phyloP scores from a whole-genome alignment of 2,797 vertebrate genomes.

The Chelonia mydas region DNA sequence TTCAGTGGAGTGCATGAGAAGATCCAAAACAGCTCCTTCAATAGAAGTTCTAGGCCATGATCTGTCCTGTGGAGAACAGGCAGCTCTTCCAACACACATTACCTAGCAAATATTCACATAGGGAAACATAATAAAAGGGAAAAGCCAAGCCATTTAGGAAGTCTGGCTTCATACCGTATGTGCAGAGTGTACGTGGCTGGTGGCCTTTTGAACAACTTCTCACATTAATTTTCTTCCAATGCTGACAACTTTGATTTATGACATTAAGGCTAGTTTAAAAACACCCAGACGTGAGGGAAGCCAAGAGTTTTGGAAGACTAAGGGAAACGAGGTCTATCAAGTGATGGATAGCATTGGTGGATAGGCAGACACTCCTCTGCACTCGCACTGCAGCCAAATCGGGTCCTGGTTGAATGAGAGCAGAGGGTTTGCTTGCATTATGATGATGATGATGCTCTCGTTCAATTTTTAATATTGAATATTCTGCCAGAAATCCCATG shows the following conservation, averaged over 20 bases:
- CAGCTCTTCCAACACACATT: not conserved
- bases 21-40: not conserved
- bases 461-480: not conserved
- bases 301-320: constrained; percentile 71
- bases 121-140: constrained; percentile 32
- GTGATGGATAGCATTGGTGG: constrained; percentile 62
- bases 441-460: not conserved
- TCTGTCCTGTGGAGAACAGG: not conserved
- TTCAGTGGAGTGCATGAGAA: not conserved
- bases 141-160: constrained; percentile 35
- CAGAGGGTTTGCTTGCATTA: not conserved
- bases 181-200: constrained; percentile 51
- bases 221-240: constrained; percentile 76
- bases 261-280: constrained; percentile 69
- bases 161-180: constrained; percentile 60
- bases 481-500: not conserved
- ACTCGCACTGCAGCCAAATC: not conserved
- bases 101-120: constrained; percentile 37
- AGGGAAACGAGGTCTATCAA: constrained; percentile 53
- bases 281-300: constrained; percentile 73
- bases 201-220: constrained; percentile 77
- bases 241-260: constrained; percentile 79
- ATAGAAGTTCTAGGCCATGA: not conserved
- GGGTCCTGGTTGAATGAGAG: not conserved
- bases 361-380: constrained; percentile 33